Conservation (phyloP, 2,113 vertebrate species). For the Potamarius usumacintae region DNA sequence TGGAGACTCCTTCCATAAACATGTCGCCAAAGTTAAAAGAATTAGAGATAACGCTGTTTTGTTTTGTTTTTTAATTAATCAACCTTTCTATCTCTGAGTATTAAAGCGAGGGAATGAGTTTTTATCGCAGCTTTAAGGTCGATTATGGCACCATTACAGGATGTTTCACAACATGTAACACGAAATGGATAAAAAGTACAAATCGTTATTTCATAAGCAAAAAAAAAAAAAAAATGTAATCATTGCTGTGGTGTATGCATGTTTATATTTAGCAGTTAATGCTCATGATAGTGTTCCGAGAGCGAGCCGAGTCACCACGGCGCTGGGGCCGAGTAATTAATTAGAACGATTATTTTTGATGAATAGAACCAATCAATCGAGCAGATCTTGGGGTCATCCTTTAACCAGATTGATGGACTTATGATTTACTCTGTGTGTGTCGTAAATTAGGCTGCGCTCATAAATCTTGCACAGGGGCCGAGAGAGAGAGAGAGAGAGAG, state of each 20-base stretch:
- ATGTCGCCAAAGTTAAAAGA: not conserved
- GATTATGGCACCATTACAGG: no score
- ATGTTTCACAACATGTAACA: not conserved
- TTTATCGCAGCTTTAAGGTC: no score
- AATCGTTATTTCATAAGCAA: not conserved
- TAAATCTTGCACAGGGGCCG: conserved; percentile 44
- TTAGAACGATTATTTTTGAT: conserved; percentile 53
- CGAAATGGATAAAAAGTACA: not conserved
- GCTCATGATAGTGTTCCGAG: not conserved
- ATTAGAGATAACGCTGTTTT: no score
- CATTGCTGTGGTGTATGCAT: not conserved
- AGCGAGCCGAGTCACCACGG: not conserved
- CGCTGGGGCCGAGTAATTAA: conserved; percentile 21
- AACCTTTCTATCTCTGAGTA: no score
- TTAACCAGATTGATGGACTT: conserved; percentile 54
- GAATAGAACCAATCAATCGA: conserved; percentile 62
- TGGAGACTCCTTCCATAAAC: not conserved
- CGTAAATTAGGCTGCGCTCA: conserved; percentile 39
- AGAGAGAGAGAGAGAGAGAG: not conserved
- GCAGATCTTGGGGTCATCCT: conserved; percentile 40
- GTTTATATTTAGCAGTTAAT: not conserved
- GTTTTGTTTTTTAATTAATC: no score
- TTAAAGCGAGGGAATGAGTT: no score
- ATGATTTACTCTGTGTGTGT: conserved; percentile 53
- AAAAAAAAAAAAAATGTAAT: no score